Evolutionary conservation across 2,113 vertebrate species (phyloP).

Genomic region (Syngnathoides biaculeatus): DNA sequence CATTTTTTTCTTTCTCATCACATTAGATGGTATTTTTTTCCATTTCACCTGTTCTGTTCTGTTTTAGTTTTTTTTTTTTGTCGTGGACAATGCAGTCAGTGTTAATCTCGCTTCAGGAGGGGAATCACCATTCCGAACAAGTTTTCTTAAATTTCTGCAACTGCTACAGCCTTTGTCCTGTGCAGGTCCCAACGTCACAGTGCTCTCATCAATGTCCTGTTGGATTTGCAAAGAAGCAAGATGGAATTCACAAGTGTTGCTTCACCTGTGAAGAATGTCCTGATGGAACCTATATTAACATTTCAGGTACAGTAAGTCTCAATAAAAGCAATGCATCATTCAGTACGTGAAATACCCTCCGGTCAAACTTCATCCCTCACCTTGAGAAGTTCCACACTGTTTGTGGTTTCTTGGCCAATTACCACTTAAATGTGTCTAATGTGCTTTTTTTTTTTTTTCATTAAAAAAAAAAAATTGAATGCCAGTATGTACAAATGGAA

Average conservation of each 20-base stretch:
- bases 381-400: neutral
- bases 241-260: conserved; percentile 70
- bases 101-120: neutral
- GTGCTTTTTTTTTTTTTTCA: neutral
- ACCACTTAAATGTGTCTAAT: neutral
- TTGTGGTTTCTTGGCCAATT: neutral
- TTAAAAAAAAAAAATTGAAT: no score
- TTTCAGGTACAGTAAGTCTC: conserved; percentile 60
- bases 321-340: neutral
- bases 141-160: neutral
- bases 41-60: neutral
- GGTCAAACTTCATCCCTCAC: neutral
- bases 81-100: no score
- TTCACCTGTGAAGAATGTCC: conserved; percentile 75
- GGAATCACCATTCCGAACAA: neutral
- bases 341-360: no score
- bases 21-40: neutral
- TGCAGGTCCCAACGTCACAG: conserved; percentile 41
- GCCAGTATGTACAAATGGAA: no score
- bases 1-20: neutral
- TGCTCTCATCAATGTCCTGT: conserved; percentile 41
- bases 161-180: neutral
- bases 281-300: conserved; percentile 73
- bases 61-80: no score
- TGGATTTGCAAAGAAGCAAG: conserved; percentile 28